A percentile compares a stretch with the other conserved stretches of the same genome.
phyloP scores from a whole-genome alignment of 2,888 invertebrate species.

The Euplagia quadripunctaria region DNA sequence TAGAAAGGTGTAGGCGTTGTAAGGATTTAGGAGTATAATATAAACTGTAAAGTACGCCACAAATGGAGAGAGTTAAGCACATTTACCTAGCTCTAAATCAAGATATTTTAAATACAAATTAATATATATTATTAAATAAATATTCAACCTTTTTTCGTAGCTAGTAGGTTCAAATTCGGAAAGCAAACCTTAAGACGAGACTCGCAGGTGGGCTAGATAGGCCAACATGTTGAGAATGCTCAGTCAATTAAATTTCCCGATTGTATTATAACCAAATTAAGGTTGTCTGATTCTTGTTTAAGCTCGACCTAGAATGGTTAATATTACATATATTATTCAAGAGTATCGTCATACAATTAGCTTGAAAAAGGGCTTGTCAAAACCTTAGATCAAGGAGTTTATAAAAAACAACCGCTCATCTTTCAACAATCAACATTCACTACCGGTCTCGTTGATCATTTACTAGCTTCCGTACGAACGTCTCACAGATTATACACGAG shows the following conservation, averaged over 20 bases:
- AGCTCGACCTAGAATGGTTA: background rate
- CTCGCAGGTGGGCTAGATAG: too few relatives aligned
- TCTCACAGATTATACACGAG: constrained; percentile 1
- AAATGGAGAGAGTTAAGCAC: background rate
- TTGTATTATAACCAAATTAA: background rate
- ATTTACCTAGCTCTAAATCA: background rate
- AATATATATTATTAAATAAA: background rate
- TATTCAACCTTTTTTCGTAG: background rate
- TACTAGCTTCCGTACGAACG: constrained; percentile 1
- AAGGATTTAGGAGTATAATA: background rate
- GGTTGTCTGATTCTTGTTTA: background rate
- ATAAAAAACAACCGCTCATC: background rate
- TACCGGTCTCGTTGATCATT: constrained; percentile 14
- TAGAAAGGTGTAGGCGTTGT: background rate
- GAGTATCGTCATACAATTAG: background rate
- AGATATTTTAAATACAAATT: background rate
- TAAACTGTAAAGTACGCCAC: background rate
- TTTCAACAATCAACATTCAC: constrained; percentile 16
- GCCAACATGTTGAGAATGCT: too few relatives aligned
- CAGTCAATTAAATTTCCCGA: too few relatives aligned
- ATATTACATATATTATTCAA: background rate
- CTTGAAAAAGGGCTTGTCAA: background rate
- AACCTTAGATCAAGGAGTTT: too few relatives aligned
- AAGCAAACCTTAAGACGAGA: background rate
- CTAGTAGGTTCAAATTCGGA: background rate